Evolutionary conservation across 2,888 invertebrate genomes (phyloP), one percentile per base, ranked within the genome.

Genomic region (Julus scandinavius): DNA sequence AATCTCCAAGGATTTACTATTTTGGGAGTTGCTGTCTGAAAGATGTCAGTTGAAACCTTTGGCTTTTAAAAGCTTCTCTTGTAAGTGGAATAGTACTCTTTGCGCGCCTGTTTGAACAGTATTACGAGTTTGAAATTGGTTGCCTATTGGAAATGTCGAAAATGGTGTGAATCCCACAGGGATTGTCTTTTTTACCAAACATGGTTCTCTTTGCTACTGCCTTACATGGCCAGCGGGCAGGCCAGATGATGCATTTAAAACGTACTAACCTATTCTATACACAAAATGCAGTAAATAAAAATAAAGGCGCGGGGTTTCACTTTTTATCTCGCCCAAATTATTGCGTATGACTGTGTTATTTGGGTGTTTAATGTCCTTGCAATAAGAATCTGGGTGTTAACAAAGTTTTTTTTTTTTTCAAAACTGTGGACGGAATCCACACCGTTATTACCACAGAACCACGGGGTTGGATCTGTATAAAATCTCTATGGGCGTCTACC

Each of bases 51-150:
- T 80, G 80, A 80, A 80, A 80, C 38, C 29, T 15, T 80, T 15
- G 80, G 80, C 29, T 80, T 80, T 80, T 80, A 80, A 80, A 80
- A 80, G 80, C 80, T 80, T 80, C 80, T 80, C 80, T 80, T 80
- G 15, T 80, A 80, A 80, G 38, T 38, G 80, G 11, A 20, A 72
- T 72, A n/a, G n/a, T n/a, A 20, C 72, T 20, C 7, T 72, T 20
- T 72, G 72, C 20, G 11, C 20, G 80, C 38, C 29, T 80, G 38
- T 38, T 80, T 80, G 80, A 9, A 15, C 80, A 38, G 80, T 80
- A 38, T 4, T 80, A 80, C 38, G 80, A 0, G 80, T 15, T 17
- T 80, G 80, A 38, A 80, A 80, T 80, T 80, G 38, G 38, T 38
- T 38, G 38, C 38, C 13, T 29, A 80, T 80, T 80, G 80, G 80